Percentiles rank a stretch among this genome's conserved stretches.
These are phyloP conservation scores for Buphagus erythrorhynchus DNA, from an alignment of 2,797 vertebrate species.

Conservation along the genomic window DNA sequence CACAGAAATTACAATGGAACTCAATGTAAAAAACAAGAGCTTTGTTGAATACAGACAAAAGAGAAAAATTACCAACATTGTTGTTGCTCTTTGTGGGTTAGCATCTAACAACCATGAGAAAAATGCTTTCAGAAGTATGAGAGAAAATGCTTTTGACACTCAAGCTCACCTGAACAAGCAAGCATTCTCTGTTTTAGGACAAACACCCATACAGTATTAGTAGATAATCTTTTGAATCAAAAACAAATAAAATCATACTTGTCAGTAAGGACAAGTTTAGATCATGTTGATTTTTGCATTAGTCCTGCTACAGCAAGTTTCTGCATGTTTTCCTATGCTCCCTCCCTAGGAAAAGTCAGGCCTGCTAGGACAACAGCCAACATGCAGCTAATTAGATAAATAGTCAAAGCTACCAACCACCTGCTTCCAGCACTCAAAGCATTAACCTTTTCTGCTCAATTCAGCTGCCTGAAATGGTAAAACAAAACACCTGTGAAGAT, in stretches of 20 bases:
- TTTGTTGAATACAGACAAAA: neutral
- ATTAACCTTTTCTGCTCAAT: slow-evolving; percentile 61
- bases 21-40: neutral
- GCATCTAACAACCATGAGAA: accelerated
- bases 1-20: neutral
- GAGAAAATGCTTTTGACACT: neutral
- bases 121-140: neutral
- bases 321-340: slow-evolving; percentile 40
- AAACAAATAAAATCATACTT: slow-evolving; percentile 57
- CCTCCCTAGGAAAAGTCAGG: slow-evolving; percentile 17
- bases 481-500: slow-evolving; percentile 43
- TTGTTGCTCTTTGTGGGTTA: neutral
- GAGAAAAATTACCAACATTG: neutral
- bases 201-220: slow-evolving; percentile 49
- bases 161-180: neutral
- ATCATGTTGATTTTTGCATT: slow-evolving; percentile 44
- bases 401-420: slow-evolving; percentile 61
- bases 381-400: slow-evolving; percentile 58
- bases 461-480: slow-evolving; percentile 32
- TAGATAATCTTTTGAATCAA: slow-evolving; percentile 32
- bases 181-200: neutral
- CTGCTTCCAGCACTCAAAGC: slow-evolving; percentile 60
- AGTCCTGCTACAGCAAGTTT: slow-evolving; percentile 69
- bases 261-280: slow-evolving; percentile 28
- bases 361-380: slow-evolving; percentile 66